Evolutionary conservation across 2,797 vertebrate genomes (phyloP), one percentile per base, ranked within the genome.

Genomic region (Aphelocoma californica): DNA sequence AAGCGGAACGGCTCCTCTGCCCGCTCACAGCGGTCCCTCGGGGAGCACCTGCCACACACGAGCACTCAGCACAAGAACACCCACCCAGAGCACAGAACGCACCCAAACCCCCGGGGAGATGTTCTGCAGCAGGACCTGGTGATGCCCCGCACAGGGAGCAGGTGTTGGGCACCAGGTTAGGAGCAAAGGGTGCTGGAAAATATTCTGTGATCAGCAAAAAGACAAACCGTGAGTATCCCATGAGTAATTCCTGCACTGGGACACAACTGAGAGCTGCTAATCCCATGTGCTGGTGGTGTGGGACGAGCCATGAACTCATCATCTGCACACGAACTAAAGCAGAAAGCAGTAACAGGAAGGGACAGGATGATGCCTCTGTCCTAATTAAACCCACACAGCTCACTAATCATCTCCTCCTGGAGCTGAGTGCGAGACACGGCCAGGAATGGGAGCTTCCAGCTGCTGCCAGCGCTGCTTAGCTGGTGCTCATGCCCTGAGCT

Each of bases 1-100:
- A 99, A 99, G 7, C 99, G 99, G 96, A 98, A 98, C 0, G 98
- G 98, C 97, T 99, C 99, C 7, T 98, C 97, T 1, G 99, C 99
- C 5, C 98, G 98, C 50, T 99, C 98, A 21, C 99, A 99, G 6
- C 98, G 98, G 95, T 99, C 99, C 97, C 97, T 98, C 96, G 99
- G 98, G 62, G 99, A 99, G 94, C 99, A 99, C 98, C 99, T 99
- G 97, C 61, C 53, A 47, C 12, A 88, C 24, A 79, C 3, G 32
- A 18, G 53, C 61, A 3, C 60, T 77, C 62, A 88, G 65, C 81
- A 9, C 38, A 3, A 2, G 4, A 12, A 25, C 36, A 5, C 3
- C n/a, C 26, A 5, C 26, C 73, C 64, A 60, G 81, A 31, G 54
- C 81, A 32, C 34, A 10, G 6, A 8, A 5, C 42, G 54, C 64